These are phyloP conservation scores for Podarcis cretensis DNA, from an alignment of 2,113 vertebrate genomes.

Conservation along the genomic window DNA sequence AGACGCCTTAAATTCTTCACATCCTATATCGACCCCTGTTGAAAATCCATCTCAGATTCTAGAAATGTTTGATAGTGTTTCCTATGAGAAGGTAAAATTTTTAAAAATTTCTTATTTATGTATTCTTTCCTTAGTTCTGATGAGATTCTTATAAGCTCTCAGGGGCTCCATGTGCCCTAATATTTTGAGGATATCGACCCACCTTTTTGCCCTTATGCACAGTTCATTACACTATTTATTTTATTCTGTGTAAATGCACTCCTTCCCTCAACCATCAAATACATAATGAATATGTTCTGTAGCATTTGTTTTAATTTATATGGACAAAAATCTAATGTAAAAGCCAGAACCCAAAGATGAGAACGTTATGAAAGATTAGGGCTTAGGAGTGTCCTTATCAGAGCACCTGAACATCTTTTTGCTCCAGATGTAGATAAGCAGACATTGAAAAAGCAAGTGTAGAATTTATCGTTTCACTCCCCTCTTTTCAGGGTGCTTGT, in stretches of 20 bases:
- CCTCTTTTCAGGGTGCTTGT: conserved; percentile 85
- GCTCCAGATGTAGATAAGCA: neutral
- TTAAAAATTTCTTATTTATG: neutral
- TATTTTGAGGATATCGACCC: neutral
- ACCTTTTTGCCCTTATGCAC: neutral
- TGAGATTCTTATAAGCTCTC: neutral
- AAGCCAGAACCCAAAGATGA: neutral
- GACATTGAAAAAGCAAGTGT: neutral
- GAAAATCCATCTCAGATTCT: conserved; percentile 88
- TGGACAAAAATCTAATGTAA: neutral
- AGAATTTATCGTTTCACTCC: neutral
- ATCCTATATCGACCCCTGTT: conserved; percentile 86
- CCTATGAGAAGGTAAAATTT: conserved; percentile 87
- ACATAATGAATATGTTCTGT: neutral
- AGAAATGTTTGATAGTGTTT: conserved; percentile 94
- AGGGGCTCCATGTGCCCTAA: neutral
- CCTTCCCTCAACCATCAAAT: too few species aligned
- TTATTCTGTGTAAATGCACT: neutral
- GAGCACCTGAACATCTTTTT: neutral
- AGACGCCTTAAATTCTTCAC: conserved; percentile 89
- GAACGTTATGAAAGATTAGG: neutral
- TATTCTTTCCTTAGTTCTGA: neutral
- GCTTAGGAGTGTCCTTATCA: neutral
- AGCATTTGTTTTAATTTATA: neutral
- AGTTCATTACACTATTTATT: neutral